Conservation (phyloP, 2,797 vertebrate species). For the Poecile montanus region DNA sequence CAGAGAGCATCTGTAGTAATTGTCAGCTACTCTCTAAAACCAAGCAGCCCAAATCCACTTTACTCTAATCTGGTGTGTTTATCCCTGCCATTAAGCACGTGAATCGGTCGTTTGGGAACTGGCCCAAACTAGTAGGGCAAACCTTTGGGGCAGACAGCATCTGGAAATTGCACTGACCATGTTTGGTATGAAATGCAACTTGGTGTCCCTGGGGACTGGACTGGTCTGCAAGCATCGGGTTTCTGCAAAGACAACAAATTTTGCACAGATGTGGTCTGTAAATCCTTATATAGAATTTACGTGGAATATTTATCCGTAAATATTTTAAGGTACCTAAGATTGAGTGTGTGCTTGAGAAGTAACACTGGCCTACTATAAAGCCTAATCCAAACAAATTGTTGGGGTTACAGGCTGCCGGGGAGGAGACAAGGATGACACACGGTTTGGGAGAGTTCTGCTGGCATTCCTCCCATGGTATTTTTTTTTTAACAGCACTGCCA, state of each 20-base stretch:
- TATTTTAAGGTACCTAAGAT: not conserved
- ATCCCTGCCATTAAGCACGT: conserved; percentile 1
- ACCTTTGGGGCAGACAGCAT: conserved; percentile 36
- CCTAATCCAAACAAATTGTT: conserved; percentile 51
- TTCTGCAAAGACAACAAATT: conserved; percentile 30
- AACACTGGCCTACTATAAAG: conserved; percentile 2
- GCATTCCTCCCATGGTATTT: not conserved
- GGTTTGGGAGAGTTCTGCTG: conserved; percentile 39
- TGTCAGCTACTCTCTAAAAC: not conserved
- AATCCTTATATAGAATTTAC: not conserved
- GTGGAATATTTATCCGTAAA: fast-evolving
- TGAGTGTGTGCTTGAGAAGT: not conserved
- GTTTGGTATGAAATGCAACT: conserved; percentile 52
- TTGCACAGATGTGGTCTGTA: not conserved
- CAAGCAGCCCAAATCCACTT: conserved; percentile 18
- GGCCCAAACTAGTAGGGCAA: conserved; percentile 34
- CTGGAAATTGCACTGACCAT: conserved; percentile 32
- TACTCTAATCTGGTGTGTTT: conserved; percentile 30
- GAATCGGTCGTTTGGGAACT: not conserved
- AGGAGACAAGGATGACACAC: conserved; percentile 19
- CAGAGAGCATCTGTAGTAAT: conserved; percentile 2
- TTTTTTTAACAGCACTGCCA: not conserved
- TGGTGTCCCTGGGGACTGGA: not conserved
- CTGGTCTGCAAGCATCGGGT: conserved; percentile 18
- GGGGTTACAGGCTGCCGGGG: conserved; percentile 3